phyloP scores from a whole-genome alignment of 53 echinoderm and acorn worm species.

The Stichopus horrens region DNA sequence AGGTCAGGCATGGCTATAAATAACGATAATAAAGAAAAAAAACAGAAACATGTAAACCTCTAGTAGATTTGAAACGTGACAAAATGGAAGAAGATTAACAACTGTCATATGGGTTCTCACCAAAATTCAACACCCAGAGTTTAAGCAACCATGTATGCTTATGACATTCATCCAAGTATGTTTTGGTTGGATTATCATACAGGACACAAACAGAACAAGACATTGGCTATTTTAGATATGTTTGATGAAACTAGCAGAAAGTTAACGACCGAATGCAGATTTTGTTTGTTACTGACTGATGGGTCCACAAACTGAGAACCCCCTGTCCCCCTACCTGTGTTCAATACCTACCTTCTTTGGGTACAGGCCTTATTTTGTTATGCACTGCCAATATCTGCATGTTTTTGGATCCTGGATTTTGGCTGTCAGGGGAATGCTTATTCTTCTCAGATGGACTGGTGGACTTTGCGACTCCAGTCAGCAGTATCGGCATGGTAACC shows the following conservation, averaged over 20 bases:
- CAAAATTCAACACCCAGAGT: no score
- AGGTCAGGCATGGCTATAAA: slow-evolving; percentile 88
- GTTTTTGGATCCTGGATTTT: not conserved
- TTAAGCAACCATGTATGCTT: no score
- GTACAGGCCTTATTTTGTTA: slow-evolving; percentile 76
- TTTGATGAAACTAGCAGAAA: no score
- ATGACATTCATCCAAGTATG: no score
- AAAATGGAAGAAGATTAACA: not conserved
- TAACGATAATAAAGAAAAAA: not conserved
- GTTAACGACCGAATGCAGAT: no score
- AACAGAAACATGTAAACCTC: not conserved
- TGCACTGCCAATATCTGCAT: slow-evolving; percentile 37
- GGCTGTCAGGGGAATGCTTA: not conserved
- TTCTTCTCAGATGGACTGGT: not conserved
- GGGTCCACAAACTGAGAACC: no score
- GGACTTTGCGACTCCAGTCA: slow-evolving; percentile 28
- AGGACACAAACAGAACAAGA: no score
- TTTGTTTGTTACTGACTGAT: no score
- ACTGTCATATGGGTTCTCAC: no score
- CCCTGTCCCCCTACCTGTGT: not conserved
- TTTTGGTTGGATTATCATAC: no score
- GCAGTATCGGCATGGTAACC: slow-evolving; percentile 64
- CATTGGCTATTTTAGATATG: no score
- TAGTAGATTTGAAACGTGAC: not conserved
- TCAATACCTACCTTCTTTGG: slow-evolving; percentile 76